phyloP scores from a whole-genome alignment of 2,113 vertebrate species.

The Nyctibius bracteatus region DNA sequence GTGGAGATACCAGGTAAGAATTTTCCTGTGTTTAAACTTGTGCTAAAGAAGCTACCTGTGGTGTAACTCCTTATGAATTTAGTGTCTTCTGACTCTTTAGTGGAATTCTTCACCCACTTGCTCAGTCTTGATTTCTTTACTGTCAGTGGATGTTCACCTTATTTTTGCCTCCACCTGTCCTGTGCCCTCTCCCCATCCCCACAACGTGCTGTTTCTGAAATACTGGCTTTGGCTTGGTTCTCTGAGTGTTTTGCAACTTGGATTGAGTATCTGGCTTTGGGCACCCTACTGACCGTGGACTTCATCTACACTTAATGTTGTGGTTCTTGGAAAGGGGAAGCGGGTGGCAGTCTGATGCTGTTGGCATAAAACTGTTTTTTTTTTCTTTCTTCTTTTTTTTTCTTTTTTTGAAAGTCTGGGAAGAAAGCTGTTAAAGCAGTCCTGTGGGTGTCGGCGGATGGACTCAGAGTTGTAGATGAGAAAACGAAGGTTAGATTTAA shows the following conservation, averaged over 20 bases:
- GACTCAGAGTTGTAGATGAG: constrained; percentile 96
- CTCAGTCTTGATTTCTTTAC: constrained; percentile 67
- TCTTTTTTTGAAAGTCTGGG: constrained; percentile 82
- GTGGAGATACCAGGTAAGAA: constrained; percentile 42
- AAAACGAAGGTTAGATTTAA: constrained; percentile 92
- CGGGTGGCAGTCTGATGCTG: background rate
- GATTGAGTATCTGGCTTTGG: constrained; percentile 75
- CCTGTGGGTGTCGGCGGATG: constrained; percentile 96
- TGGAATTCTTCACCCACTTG: constrained; percentile 62
- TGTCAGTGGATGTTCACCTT: constrained; percentile 63
- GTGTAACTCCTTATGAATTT: constrained; percentile 83
- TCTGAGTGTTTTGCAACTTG: constrained; percentile 74
- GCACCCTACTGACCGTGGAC: constrained; percentile 69
- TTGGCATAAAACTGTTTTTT: background rate
- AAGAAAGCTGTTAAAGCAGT: constrained; percentile 96
- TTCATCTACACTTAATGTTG: constrained; percentile 67
- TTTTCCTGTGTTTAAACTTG: background rate
- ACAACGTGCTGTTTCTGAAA: constrained; percentile 62
- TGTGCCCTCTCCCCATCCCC: constrained; percentile 22
- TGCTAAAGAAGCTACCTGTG: constrained; percentile 72
- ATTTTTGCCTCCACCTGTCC: constrained; percentile 54
- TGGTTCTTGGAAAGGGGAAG: constrained; percentile 65
- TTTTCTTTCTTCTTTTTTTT: background rate
- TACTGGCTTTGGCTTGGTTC: constrained; percentile 71
- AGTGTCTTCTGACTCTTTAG: constrained; percentile 62